A percentile compares a stretch with the other conserved stretches of the same genome.
These are phyloP conservation scores for Peucedramus taeniatus DNA, from an alignment of 2,113 vertebrate species.

Conservation along the genomic window DNA sequence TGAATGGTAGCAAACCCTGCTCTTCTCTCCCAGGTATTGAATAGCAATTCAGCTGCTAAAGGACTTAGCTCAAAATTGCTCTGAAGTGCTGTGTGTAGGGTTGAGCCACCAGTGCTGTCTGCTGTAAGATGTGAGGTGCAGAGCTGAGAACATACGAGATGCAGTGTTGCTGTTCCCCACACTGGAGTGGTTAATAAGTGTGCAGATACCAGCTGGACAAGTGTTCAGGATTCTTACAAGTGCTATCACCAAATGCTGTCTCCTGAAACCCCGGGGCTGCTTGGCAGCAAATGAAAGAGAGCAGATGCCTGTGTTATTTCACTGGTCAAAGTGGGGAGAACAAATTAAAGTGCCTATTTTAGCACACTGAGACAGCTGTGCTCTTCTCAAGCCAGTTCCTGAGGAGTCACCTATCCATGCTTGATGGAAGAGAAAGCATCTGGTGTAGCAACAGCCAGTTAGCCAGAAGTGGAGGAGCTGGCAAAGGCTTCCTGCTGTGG, in stretches of 20 bases:
- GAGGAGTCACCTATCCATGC: not conserved
- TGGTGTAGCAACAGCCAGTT: not conserved
- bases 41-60: not conserved
- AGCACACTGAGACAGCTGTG: not conserved
- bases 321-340: not conserved
- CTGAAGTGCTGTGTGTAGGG: not conserved
- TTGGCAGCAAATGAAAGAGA: not conserved
- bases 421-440: not conserved
- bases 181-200: not conserved
- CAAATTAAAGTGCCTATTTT: slow-evolving; percentile 25
- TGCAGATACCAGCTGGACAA: not conserved
- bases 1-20: not conserved
- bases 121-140: not conserved
- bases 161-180: not conserved
- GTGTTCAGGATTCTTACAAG: not conserved
- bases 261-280: not conserved
- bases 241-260: not conserved
- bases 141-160: not conserved
- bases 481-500: not conserved
- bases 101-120: not conserved
- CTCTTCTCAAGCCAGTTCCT: not conserved
- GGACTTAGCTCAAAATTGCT: not conserved
- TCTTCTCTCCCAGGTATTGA: not conserved
- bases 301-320: not conserved
- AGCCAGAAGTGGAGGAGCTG: not conserved